Evolutionary conservation across 37 sponge, comb jelly and placozoan species (phyloP).

Genomic region (Cladorhizidae sp.): DNA sequence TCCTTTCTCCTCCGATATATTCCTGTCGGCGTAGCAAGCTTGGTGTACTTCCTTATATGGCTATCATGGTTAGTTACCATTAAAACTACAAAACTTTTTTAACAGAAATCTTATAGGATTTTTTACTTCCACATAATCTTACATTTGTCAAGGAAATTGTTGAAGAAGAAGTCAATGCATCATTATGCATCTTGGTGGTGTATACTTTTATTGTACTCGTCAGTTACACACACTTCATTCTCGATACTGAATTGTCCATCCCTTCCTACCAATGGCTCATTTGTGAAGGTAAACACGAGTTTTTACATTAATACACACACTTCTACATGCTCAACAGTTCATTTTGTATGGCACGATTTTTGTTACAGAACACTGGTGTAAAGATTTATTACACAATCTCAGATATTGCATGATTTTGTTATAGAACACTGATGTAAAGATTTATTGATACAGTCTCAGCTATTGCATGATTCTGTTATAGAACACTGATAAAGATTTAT

Average conservation of each 20-base stretch:
- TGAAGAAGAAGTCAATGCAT: constrained; percentile 3
- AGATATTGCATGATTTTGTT: no score
- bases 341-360: no score
- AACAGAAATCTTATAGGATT: neutral
- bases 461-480: no score
- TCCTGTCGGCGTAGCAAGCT: constrained; percentile 36
- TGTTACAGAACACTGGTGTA: no score
- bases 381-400: no score
- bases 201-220: constrained; percentile 50
- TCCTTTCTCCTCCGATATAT: constrained; percentile 67
- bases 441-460: no score
- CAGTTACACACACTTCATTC: constrained; percentile 61
- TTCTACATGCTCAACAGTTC: no score
- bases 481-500: no score
- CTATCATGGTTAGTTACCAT: constrained; percentile 27
- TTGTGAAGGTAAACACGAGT: neutral
- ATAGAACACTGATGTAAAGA: no score
- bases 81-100: neutral
- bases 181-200: constrained; percentile 53
- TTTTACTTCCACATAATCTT: neutral
- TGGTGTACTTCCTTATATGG: constrained; percentile 22
- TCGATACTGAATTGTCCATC: constrained; percentile 68
- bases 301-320: no score
- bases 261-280: constrained; percentile 16
- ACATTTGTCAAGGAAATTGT: neutral